Evolutionary conservation across 2,113 vertebrate genomes (phyloP), one percentile per base, ranked within the genome.

Genomic region (Crotalus horridus): DNA sequence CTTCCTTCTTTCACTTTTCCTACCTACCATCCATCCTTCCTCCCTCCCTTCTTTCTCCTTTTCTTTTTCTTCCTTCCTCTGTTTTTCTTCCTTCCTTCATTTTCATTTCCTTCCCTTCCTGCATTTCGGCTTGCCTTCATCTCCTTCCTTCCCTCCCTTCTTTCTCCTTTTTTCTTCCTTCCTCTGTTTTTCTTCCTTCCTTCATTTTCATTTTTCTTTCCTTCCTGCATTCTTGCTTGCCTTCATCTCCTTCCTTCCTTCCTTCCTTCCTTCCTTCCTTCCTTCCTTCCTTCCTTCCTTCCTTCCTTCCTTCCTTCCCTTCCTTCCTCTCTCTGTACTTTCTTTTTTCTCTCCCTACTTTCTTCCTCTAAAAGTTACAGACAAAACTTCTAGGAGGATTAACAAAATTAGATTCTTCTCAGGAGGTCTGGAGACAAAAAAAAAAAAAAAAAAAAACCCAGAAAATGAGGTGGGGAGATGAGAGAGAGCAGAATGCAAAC

Each of bases 321-420:
- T 9, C 33, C 39, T 20, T 23, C 81, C 12, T 20, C 48, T 51
- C 8, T 81, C 17, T 85, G 0, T 3, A 33, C 39, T 89, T 46
- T 59, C 54, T 17, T 94, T 92, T 51, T 93, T 88, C 61, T 93
- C 2, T 89, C 1, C 3, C 51, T 87, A 15, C 55, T 89, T 3
- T 20, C 48, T 61, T 59, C 6, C 54, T 7, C 23, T n/a, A 17
- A 89, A 55, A 74, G 51, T 13, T 12, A 39, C 17, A 81, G 46
- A 85, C 94, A 94, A 97, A 97, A 94, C 0, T 46, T 94, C 89
- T 95, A 53, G 89, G 94, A 96, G 61, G 88, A 89, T 29, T 23
- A 94, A 94, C 24, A 87, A 93, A 96, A 93, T 51, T 92, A 74
- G 87, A 90, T 17, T 91, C 93, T 94, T 94, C 91, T 91, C 48